phyloP scores from a whole-genome alignment of 53 echinoderm and acorn worm species.

The Echinometra lucunter region DNA sequence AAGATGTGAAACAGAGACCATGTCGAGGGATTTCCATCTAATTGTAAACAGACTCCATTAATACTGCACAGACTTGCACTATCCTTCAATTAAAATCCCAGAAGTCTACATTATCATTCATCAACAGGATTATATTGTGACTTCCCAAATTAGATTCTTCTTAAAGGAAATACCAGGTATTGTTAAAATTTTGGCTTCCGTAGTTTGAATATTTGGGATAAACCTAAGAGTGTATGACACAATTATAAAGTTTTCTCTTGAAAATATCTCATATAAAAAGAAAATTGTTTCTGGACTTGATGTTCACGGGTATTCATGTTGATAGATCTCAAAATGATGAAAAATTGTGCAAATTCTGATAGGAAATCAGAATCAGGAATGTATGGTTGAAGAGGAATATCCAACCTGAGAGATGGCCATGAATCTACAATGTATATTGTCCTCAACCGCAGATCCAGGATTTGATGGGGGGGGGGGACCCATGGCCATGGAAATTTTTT shows the following conservation, averaged over 20 bases:
- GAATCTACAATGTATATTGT: background rate
- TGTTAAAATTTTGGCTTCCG: background rate
- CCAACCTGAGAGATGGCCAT: background rate
- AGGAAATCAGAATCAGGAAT: background rate
- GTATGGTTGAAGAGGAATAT: background rate
- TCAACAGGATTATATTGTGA: background rate
- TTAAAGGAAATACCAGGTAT: background rate
- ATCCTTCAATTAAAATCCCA: background rate
- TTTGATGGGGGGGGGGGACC: too few species aligned
- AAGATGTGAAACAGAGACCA: conserved; percentile 10
- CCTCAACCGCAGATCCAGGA: too few species aligned
- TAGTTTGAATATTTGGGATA: background rate
- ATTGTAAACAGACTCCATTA: conserved; percentile 11
- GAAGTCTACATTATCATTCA: background rate
- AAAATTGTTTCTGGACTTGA: background rate
- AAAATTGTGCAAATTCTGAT: background rate
- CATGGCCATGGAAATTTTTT: too few species aligned
- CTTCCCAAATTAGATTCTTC: background rate
- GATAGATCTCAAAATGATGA: background rate
- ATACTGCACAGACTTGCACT: background rate
- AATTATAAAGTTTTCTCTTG: too few species aligned
- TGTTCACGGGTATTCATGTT: background rate
- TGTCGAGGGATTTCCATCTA: background rate
- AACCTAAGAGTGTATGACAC: too few species aligned
- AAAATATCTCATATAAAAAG: background rate